Percentiles rank a stretch among this genome's conserved stretches.
Conservation (phyloP, 1,140 invertebrate genomes). For the Lordiphosa stackelbergi region DNA sequence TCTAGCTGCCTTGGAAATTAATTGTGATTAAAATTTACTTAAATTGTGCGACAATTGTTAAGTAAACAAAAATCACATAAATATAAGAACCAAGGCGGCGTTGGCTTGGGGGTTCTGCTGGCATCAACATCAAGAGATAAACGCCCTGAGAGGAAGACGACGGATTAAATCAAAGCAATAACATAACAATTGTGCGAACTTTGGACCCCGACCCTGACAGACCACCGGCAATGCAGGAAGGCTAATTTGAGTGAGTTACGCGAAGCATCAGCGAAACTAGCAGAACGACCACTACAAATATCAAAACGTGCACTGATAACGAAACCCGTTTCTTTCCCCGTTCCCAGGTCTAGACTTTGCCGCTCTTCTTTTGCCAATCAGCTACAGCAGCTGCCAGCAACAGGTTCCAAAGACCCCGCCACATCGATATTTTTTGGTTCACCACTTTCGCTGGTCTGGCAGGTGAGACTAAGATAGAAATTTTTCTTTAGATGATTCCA, state of each 20-base stretch:
- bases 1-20: too few relatives aligned
- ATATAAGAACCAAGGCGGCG: too few relatives aligned
- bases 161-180: too few relatives aligned
- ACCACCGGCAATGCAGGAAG: constrained; percentile 1
- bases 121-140: too few relatives aligned
- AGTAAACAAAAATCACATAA: too few relatives aligned
- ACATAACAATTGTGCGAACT: background rate
- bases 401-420: constrained; percentile 29
- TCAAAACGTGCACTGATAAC: constrained; percentile 23
- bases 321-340: constrained; percentile 11
- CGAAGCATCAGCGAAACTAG: background rate
- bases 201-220: constrained; percentile 1
- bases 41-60: too few relatives aligned
- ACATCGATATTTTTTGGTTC: background rate
- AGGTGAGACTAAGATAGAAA: constrained; percentile 4
- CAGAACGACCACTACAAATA: background rate
- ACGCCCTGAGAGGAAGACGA: too few relatives aligned
- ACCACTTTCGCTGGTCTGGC: constrained; percentile 1
- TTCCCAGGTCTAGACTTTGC: constrained; percentile 14
- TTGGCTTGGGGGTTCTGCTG: too few relatives aligned
- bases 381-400: constrained; percentile 27
- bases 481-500: background rate
- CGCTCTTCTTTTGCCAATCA: constrained; percentile 9
- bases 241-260: constrained; percentile 1
- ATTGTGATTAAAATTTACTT: too few relatives aligned